phyloP scores from a whole-genome alignment of 2,888 invertebrate species.

The Bruchidius siliquastri region DNA sequence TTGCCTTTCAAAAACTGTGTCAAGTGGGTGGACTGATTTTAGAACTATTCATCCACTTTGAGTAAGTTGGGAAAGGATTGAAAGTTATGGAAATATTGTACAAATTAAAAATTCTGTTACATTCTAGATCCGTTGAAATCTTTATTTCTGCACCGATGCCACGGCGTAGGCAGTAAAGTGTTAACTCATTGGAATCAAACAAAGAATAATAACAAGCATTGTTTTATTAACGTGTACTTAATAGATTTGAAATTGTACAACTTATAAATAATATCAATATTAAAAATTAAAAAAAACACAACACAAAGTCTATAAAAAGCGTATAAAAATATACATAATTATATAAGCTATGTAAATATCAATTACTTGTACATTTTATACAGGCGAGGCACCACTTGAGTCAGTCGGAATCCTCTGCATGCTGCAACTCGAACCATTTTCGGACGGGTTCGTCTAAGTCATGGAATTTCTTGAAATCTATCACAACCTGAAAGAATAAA shows the following conservation, averaged over 20 bases:
- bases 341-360: constrained; percentile 4
- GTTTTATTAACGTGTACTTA: not conserved
- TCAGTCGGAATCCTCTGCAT: constrained; percentile 28
- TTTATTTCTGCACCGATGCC: too few species aligned
- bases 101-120: too few species aligned
- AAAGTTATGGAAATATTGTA: too few species aligned
- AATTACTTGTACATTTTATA: constrained; percentile 8
- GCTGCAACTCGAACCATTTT: constrained; percentile 61
- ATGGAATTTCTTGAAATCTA: constrained; percentile 58
- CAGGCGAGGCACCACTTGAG: constrained; percentile 4
- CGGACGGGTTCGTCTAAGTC: constrained; percentile 65
- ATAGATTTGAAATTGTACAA: too few species aligned
- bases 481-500: constrained; percentile 54
- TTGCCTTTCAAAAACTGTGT: too few species aligned
- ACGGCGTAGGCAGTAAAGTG: too few species aligned
- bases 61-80: too few species aligned
- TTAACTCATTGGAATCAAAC: too few species aligned
- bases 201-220: not conserved
- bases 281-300: not conserved
- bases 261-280: not conserved
- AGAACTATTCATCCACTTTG: too few species aligned
- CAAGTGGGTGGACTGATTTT: too few species aligned
- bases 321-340: constrained; percentile 3
- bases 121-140: too few species aligned
- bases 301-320: not conserved